Conservation (phyloP, 2,888 invertebrate species). For the Zeuzera pyrina region DNA sequence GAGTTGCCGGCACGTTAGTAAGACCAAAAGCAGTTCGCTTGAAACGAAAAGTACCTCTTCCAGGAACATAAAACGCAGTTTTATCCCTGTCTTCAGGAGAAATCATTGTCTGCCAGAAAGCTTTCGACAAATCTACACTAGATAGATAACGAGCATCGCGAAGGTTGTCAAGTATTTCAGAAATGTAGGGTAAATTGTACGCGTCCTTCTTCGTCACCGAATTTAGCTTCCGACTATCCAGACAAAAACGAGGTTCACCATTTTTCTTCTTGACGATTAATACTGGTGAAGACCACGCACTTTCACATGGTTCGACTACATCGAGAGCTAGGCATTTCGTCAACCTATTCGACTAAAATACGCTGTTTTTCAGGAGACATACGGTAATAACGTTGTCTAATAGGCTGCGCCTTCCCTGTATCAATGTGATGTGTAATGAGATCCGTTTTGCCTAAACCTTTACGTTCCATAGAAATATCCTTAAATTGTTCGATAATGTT, state of each 20-base stretch:
- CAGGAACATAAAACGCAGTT: slow-evolving; percentile 4
- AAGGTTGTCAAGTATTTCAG: slow-evolving; percentile 10
- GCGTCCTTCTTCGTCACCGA: no score
- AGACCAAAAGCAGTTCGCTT: slow-evolving; percentile 9
- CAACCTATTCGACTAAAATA: slow-evolving; percentile 7
- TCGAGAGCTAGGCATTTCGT: slow-evolving; percentile 9
- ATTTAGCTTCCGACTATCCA: slow-evolving; percentile 18
- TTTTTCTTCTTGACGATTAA: slow-evolving; percentile 11
- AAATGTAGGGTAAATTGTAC: slow-evolving; percentile 13
- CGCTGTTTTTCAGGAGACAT: slow-evolving; percentile 15
- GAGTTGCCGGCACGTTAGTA: slow-evolving; percentile 20
- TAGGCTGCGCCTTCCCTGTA: slow-evolving; percentile 18
- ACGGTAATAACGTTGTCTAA: slow-evolving; percentile 15
- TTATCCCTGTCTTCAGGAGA: slow-evolving; percentile 4
- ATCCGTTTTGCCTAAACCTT: slow-evolving; percentile 17
- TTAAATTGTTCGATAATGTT: slow-evolving; percentile 9
- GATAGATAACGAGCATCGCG: slow-evolving; percentile 2
- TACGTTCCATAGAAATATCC: slow-evolving; percentile 9
- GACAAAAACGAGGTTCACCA: slow-evolving; percentile 15
- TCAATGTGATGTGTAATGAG: slow-evolving; percentile 17
- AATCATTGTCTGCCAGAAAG: slow-evolving; percentile 4
- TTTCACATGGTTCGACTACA: slow-evolving; percentile 11
- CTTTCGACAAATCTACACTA: neutral
- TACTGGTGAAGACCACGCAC: slow-evolving; percentile 14
- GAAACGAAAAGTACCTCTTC: slow-evolving; percentile 5